Conservation (phyloP, 1,140 invertebrate species). For the Orussus abietinus region DNA sequence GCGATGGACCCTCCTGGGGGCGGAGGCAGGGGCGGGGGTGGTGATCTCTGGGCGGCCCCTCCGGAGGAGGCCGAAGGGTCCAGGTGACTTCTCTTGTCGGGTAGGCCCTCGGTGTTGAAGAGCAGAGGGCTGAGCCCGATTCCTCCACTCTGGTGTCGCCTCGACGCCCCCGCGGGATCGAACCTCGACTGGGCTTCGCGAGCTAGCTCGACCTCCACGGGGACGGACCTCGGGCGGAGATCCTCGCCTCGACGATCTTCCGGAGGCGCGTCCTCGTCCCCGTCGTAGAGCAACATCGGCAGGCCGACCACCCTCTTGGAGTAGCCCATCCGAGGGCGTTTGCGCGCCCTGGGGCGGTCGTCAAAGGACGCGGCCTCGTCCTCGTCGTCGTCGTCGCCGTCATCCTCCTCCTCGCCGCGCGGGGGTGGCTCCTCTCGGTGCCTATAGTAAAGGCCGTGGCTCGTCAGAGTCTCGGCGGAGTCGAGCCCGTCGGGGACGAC, state of each 20-base stretch:
- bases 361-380: not conserved
- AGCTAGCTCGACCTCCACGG: conserved; percentile 22
- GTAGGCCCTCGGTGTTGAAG: conserved; percentile 11
- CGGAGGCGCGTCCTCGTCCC: conserved; percentile 4
- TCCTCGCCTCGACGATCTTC: conserved; percentile 19
- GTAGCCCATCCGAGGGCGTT: conserved; percentile 15
- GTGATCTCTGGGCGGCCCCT: not conserved
- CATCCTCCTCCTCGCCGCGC: not conserved
- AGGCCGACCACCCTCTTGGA: conserved; percentile 22
- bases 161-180: not conserved
- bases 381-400: not conserved
- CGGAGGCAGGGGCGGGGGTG: conserved; percentile 12
- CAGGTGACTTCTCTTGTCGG: conserved; percentile 21
- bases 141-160: conserved; percentile 15
- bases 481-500: not conserved
- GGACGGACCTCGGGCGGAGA: conserved; percentile 17
- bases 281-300: conserved; percentile 22
- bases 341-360: conserved; percentile 17
- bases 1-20: conserved; percentile 44
- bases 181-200: too few relatives aligned
- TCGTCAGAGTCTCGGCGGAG: not conserved
- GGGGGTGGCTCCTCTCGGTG: conserved; percentile 7
- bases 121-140: conserved; percentile 7
- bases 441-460: conserved; percentile 1
- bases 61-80: conserved; percentile 8